phyloP scores from a whole-genome alignment of 2,113 vertebrate species.

The Aix galericulata region DNA sequence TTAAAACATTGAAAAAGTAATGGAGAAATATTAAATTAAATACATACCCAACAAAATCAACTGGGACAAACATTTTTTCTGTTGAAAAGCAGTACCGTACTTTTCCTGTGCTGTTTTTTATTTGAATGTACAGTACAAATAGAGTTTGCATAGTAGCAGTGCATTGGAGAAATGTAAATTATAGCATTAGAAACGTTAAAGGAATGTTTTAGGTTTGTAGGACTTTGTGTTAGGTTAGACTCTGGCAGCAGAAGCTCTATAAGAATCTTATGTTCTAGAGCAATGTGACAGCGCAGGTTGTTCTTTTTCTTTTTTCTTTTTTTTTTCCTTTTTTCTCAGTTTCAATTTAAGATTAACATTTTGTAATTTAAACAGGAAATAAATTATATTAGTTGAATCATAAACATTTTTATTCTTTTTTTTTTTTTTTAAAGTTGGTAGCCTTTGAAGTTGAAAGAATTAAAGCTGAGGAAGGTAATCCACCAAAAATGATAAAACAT shows the following conservation, averaged over 20 bases:
- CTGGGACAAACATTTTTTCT: not conserved
- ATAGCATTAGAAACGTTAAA: not conserved
- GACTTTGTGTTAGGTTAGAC: not conserved
- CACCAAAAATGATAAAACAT: conserved; percentile 87
- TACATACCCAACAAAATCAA: not conserved
- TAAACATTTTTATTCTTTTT: conserved; percentile 8
- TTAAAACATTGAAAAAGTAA: not conserved
- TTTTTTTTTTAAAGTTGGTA: conserved; percentile 85
- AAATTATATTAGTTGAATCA: not conserved
- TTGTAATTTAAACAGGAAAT: not conserved
- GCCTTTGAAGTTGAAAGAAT: conserved; percentile 92
- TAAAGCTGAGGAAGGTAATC: conserved; percentile 88
- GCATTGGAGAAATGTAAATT: not conserved
- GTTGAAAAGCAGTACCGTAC: not conserved
- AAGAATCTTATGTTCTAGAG: not conserved
- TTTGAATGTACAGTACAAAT: not conserved
- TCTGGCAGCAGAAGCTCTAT: not conserved
- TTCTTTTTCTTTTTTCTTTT: not conserved
- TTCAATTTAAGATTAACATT: not conserved
- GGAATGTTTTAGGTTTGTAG: not conserved
- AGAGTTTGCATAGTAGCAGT: not conserved
- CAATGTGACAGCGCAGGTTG: fast-evolving
- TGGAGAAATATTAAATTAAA: not conserved
- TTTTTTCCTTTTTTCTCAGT: not conserved
- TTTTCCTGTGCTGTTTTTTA: not conserved